phyloP scores from a whole-genome alignment of 1,140 invertebrate genomes.

The Heliothis virescens region DNA sequence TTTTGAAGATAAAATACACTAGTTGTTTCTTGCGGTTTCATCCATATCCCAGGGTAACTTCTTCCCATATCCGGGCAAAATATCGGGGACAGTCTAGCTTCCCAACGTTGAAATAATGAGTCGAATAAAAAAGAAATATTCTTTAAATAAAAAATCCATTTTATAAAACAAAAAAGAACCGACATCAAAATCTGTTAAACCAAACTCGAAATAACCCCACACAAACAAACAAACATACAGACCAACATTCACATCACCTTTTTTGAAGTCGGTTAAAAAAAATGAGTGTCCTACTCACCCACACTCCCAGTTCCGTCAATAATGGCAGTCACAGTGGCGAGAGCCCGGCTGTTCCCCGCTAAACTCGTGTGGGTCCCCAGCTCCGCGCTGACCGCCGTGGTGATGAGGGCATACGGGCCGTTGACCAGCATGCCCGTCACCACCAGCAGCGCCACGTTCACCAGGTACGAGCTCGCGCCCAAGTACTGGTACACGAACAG shows the following conservation, averaged over 20 bases:
- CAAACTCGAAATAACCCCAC: background rate
- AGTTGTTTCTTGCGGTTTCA: no score
- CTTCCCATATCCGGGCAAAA: no score
- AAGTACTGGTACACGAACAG: conserved; percentile 92
- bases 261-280: background rate
- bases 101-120: no score
- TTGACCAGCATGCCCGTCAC: conserved; percentile 95
- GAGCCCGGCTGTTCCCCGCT: conserved; percentile 94
- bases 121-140: background rate
- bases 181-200: no score
- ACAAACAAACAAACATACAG: background rate
- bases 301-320: conserved; percentile 98
- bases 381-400: conserved; percentile 98
- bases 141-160: no score
- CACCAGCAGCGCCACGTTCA: conserved; percentile 91
- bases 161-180: no score
- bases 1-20: no score
- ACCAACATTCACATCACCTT: no score
- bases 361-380: conserved; percentile 94
- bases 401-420: conserved; percentile 98
- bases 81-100: background rate
- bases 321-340: conserved; percentile 98
- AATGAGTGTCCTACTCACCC: conserved; percentile 84
- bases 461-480: conserved; percentile 87
- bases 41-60: no score